A percentile compares a stretch with the other conserved stretches of the same genome.
These are phyloP conservation scores for Ectobius pallidus DNA, from an alignment of 2,888 invertebrate species.

Conservation along the genomic window DNA sequence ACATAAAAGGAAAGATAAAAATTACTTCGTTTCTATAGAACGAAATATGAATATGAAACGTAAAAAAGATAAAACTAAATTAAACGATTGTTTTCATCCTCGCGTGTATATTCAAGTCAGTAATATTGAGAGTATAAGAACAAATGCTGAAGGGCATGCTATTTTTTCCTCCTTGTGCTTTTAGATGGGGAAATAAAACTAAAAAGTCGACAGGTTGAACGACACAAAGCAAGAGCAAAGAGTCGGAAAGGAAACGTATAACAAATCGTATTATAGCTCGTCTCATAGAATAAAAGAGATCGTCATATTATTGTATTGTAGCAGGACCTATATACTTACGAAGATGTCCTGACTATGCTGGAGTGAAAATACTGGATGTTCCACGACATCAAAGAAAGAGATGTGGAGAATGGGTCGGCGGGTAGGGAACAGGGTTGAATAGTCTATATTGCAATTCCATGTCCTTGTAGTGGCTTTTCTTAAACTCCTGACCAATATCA, in stretches of 20 bases:
- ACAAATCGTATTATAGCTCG: constrained; percentile 15
- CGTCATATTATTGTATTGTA: no score
- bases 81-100: no score
- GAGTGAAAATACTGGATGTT: neutral
- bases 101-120: no score
- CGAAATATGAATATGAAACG: no score
- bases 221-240: neutral
- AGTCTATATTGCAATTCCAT: neutral
- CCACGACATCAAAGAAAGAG: neutral
- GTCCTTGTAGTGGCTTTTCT: neutral
- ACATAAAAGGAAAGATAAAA: no score
- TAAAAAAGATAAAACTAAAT: no score
- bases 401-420: neutral
- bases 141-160: neutral
- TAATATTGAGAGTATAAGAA: neutral
- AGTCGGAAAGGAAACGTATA: neutral
- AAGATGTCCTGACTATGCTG: neutral
- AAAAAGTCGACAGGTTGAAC: neutral
- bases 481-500: neutral
- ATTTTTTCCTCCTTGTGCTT: neutral
- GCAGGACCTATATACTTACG: no score
- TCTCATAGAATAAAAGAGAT: neutral
- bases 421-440: no score
- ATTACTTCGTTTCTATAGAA: no score
- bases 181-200: neutral